These are phyloP conservation scores for Napeogenes inachia DNA, from an alignment of 2,888 invertebrate genomes.

Conservation along the genomic window DNA sequence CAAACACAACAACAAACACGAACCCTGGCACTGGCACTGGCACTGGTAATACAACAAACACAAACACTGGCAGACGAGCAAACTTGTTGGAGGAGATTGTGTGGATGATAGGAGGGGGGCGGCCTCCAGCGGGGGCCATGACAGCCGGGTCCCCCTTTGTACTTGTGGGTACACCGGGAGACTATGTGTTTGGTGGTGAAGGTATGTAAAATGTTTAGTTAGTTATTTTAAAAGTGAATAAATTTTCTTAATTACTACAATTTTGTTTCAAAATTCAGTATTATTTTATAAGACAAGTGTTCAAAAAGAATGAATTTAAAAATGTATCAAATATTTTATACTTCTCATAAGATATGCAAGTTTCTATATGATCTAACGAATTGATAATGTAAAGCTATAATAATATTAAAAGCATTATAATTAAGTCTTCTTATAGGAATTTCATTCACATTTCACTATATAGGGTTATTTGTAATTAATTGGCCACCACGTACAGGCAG, in stretches of 20 bases:
- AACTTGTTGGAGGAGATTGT: constrained; percentile 66
- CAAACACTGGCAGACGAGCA: constrained; percentile 36
- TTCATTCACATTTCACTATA: no score
- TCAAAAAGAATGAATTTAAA: no score
- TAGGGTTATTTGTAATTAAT: no score
- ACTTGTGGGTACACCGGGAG: constrained; percentile 68
- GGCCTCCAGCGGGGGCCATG: constrained; percentile 47
- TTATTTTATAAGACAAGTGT: no score
- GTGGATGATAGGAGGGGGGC: constrained; percentile 65
- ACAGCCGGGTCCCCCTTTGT: constrained; percentile 66
- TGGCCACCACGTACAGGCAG: no score
- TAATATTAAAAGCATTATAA: no score
- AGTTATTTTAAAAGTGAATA: neutral
- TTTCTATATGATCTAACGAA: no score
- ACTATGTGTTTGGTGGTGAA: constrained; percentile 71
- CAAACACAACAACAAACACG: constrained; percentile 7
- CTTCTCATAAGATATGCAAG: no score
- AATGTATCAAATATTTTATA: no score
- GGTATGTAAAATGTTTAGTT: constrained; percentile 39
- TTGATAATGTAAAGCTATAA: no score
- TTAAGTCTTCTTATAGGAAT: no score
- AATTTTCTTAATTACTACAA: constrained; percentile 15
- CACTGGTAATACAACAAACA: constrained; percentile 23
- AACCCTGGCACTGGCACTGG: constrained; percentile 11
- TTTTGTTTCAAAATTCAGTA: no score